Base-by-base conservation (phyloP, 2,888 invertebrate genomes). In the Apamea anceps region DNA sequence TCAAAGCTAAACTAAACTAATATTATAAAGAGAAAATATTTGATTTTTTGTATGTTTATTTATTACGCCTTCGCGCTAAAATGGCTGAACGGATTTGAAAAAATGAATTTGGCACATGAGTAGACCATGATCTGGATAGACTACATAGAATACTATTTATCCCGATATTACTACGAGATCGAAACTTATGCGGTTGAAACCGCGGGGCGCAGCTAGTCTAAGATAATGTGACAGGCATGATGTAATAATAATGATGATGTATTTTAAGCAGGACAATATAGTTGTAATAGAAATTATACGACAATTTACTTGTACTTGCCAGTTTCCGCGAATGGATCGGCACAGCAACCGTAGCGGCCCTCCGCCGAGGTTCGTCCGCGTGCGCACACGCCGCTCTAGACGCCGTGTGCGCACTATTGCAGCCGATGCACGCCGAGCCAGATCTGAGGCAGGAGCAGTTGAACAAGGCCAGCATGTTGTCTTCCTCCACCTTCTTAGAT, bases 391-490 rank as follows among this genome's bases (percentile, higher is more conserved):
- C 99, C 7, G 99, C 99, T 8, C 98, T 99, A 77, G 99, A 99
- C 96, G 99, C 99, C 97, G 98, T 99, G 82, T 99, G 99, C 95
- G 99, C 99, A 28, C 97, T 99, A 48, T 99, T 99, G 99, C 99
- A 99, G 97, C 99, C 99, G 2, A 99, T 99, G 98, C 98, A 99
- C 92, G 98, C 99, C 87, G 99, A 99, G 94, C 99, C 99, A 90
- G 99, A 99, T 96, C 97, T 99, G 72, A 97, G 99, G 84, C 99
- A 99, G 95, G 99, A 99, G 93, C 99, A 99, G 95, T 97, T 99
- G 84, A 99, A 99, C 96, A 99, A 99, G 97, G 98, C 99, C 80
- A 99, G 99, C 87, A 98, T 99, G 91, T 97, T 99, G 75, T 99
- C 99, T 82, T 99, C 99, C 3, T 98, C 98, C 91, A 97, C 98